Evolutionary conservation across 2,113 vertebrate species (phyloP).

Genomic region (Vicugna pacos): DNA sequence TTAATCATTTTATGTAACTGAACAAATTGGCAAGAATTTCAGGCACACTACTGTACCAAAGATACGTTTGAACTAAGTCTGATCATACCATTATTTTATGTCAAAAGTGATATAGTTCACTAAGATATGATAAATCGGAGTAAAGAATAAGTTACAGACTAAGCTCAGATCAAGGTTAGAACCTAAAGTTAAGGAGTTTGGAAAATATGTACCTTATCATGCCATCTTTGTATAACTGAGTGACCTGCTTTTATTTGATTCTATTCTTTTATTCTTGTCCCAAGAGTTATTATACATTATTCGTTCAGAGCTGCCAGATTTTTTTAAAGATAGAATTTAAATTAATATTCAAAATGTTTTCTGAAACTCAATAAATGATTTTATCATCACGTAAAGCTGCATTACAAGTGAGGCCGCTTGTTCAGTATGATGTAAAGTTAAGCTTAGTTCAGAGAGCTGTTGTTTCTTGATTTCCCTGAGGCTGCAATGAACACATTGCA

Average conservation of each 20-base stretch:
- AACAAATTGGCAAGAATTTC: conserved; percentile 36
- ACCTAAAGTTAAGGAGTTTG: neutral
- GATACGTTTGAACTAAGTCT: neutral
- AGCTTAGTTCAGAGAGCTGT: conserved; percentile 34
- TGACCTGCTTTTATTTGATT: conserved; percentile 1
- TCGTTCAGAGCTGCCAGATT: neutral
- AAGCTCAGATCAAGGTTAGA: neutral
- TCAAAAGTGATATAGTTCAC: conserved; percentile 18
- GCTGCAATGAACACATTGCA: neutral
- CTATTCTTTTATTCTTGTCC: conserved; percentile 13
- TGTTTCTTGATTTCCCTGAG: conserved; percentile 61
- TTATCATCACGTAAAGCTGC: conserved; percentile 9
- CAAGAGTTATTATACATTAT: conserved; percentile 17
- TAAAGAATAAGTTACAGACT: neutral
- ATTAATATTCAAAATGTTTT: neutral
- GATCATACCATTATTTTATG: neutral
- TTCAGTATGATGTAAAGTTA: conserved; percentile 29
- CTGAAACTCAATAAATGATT: conserved; percentile 34
- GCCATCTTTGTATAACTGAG: neutral
- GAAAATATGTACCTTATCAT: neutral
- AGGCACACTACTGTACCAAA: neutral
- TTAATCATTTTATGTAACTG: conserved; percentile 55
- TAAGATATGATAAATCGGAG: neutral
- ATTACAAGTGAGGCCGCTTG: conserved; percentile 8
- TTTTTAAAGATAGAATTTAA: conserved; percentile 44